Conservation (phyloP, 2,888 invertebrate genomes). For the Calliopum simillimum region DNA sequence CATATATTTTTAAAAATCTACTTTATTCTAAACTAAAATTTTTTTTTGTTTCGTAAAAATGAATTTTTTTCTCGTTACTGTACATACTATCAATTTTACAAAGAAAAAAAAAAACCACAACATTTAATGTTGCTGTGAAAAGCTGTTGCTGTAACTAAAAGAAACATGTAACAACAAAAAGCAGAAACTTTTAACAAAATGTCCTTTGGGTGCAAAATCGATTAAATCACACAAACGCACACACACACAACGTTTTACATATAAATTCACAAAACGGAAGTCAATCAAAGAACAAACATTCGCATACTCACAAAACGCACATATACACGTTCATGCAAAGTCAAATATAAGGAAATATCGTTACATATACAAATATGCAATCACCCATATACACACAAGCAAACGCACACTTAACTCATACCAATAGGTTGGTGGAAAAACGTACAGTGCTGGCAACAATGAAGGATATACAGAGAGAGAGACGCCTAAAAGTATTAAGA, state of each 20-base stretch:
- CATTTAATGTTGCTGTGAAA: too few relatives aligned
- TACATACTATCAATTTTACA: too few relatives aligned
- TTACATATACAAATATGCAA: neutral
- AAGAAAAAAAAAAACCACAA: too few relatives aligned
- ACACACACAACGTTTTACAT: conserved; percentile 7
- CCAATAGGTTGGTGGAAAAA: too few relatives aligned
- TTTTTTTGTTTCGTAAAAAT: too few relatives aligned
- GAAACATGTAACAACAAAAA: neutral
- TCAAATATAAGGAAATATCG: neutral
- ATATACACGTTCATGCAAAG: neutral
- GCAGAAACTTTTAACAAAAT: conserved; percentile 49
- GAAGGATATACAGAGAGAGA: neutral
- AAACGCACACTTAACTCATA: neutral
- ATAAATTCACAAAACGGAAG: conserved; percentile 51
- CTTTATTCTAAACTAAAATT: too few relatives aligned
- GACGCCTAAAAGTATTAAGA: neutral
- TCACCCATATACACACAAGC: neutral
- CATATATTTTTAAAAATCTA: too few relatives aligned
- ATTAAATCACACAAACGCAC: conserved; percentile 51
- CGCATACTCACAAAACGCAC: conserved; percentile 44
- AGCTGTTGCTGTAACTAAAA: neutral
- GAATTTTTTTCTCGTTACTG: too few relatives aligned
- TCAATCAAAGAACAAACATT: conserved; percentile 58
- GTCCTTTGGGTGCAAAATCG: conserved; percentile 64
- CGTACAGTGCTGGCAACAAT: neutral